Conservation (phyloP, 2,888 invertebrate genomes). For the Pardosa pseudoannulata region DNA sequence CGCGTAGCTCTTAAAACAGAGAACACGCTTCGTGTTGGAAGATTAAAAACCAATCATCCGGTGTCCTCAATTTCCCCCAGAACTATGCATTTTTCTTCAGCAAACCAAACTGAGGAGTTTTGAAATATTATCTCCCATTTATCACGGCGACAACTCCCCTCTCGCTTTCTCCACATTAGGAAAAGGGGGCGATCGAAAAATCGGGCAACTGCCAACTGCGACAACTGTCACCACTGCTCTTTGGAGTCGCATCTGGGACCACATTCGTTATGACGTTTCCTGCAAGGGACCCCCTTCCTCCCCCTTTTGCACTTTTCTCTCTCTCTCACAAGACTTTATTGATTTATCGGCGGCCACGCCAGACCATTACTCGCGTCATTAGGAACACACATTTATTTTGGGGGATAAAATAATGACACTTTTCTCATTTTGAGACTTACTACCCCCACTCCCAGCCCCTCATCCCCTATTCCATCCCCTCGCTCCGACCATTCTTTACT, state of each 20-base stretch:
- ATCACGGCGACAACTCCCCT: not conserved
- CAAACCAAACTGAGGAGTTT: not conserved
- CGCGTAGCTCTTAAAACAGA: too few relatives aligned
- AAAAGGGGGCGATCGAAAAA: constrained; percentile 47
- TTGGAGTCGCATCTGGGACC: constrained; percentile 44
- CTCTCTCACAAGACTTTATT: constrained; percentile 33
- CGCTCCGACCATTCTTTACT: constrained; percentile 32
- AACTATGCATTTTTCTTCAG: not conserved
- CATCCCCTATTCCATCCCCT: too few relatives aligned
- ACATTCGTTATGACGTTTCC: constrained; percentile 45
- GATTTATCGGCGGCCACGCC: constrained; percentile 67
- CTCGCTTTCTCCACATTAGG: not conserved
- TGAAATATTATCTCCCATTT: constrained; percentile 15
- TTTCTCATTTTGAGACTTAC: constrained; percentile 67
- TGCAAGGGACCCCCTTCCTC: not conserved
- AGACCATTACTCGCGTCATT: constrained; percentile 70
- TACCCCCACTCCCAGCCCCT: not conserved
- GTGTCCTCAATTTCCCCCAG: not conserved
- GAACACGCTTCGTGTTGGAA: too few relatives aligned
- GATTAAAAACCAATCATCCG: not conserved
- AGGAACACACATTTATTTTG: constrained; percentile 70
- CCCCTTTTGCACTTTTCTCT: constrained; percentile 9
- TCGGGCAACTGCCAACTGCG: constrained; percentile 40
- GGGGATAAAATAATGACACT: constrained; percentile 72
- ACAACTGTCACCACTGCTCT: constrained; percentile 61